phyloP scores from a whole-genome alignment of 2,797 vertebrate genomes.

The Dryobates pubescens region DNA sequence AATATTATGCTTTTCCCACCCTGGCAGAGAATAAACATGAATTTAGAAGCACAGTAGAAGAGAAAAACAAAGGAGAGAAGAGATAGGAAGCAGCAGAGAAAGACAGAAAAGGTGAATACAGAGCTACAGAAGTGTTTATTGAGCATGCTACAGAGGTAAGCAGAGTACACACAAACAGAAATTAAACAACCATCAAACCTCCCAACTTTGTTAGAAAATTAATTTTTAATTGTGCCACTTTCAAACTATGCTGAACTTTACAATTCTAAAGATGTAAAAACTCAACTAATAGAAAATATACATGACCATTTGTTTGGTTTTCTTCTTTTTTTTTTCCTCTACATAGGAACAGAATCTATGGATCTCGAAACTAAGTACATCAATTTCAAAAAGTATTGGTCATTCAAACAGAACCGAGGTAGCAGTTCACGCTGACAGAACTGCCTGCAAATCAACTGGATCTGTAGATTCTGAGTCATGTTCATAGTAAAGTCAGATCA shows the following conservation, averaged over 20 bases:
- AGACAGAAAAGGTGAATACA: conserved; percentile 89
- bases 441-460: conserved; percentile 80
- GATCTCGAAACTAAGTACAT: conserved; percentile 84
- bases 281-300: conserved; percentile 91
- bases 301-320: conserved; percentile 83
- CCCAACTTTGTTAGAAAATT: conserved; percentile 91
- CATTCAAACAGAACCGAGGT: conserved; percentile 81
- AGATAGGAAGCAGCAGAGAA: conserved; percentile 88
- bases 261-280: conserved; percentile 92
- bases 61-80: conserved; percentile 81
- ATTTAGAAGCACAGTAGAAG: conserved; percentile 84
- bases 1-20: conserved; percentile 82
- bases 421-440: conserved; percentile 82
- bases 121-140: conserved; percentile 98
- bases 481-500: conserved; percentile 86
- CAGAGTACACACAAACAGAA: conserved; percentile 87
- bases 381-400: conserved; percentile 85
- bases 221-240: conserved; percentile 95
- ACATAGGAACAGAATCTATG: conserved; percentile 87
- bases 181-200: conserved; percentile 89
- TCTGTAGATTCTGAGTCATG: conserved; percentile 86
- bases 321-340: conserved; percentile 78
- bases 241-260: conserved; percentile 90
- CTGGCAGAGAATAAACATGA: conserved; percentile 85
- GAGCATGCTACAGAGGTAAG: conserved; percentile 97